A percentile compares a stretch with the other conserved stretches of the same genome.
Evolutionary conservation across 2,797 vertebrate species (phyloP).

Genomic region (Oryzias sinensis): DNA sequence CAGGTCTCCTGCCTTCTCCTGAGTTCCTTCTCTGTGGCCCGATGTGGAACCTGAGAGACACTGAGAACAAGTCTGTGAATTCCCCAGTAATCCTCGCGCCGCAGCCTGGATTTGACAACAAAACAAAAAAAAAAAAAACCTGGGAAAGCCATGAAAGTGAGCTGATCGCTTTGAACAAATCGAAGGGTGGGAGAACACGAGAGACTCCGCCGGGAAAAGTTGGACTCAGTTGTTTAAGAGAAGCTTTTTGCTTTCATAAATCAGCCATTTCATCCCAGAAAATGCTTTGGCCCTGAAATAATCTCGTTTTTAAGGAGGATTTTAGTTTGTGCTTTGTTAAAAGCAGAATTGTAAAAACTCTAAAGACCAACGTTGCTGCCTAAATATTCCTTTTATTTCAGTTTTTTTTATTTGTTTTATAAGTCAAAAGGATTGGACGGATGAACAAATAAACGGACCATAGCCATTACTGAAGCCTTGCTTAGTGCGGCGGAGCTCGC

Average conservation of each 20-base stretch:
- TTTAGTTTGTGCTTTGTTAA: conserved; percentile 63
- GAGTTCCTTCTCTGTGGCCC: conserved; percentile 47
- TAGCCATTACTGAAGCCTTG: conserved; percentile 79
- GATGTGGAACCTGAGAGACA: conserved; percentile 59
- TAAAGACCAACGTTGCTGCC: conserved; percentile 80
- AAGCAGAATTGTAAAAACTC: conserved; percentile 78
- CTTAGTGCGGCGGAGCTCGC: conserved; percentile 30
- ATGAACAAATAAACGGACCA: conserved; percentile 64
- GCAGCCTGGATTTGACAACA: conserved; percentile 46
- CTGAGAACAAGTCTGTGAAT: conserved; percentile 60
- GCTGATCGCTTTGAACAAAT: conserved; percentile 34
- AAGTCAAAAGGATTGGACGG: conserved; percentile 55
- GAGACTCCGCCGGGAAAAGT: conserved; percentile 38
- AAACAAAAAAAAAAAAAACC: conserved; percentile 36
- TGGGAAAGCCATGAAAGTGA: conserved; percentile 28
- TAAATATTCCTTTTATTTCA: conserved; percentile 71
- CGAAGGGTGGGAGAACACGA: conserved; percentile 14
- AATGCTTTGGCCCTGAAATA: conserved; percentile 55
- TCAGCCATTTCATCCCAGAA: conserved; percentile 72
- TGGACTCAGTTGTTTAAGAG: conserved; percentile 46
- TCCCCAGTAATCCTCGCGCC: conserved; percentile 38
- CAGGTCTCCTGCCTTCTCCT: conserved; percentile 11
- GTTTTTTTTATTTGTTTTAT: conserved; percentile 63
- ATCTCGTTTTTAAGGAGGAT: conserved; percentile 58
- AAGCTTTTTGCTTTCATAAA: conserved; percentile 65